Base-by-base conservation (phyloP, 2,113 vertebrate genomes). In the Hypomesus transpacificus region DNA sequence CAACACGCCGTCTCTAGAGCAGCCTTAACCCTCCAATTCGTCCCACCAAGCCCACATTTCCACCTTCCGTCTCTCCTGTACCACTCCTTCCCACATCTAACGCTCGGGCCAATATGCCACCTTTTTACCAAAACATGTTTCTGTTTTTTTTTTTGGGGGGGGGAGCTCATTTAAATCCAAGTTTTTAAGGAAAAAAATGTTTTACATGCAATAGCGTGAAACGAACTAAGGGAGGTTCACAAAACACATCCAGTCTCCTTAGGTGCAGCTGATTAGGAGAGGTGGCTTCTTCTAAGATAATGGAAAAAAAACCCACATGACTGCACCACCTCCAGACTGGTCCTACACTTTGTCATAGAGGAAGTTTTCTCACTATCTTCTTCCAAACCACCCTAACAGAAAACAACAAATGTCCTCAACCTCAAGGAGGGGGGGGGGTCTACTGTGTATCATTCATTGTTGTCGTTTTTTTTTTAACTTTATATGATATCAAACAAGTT, bases 1-100 rank as follows among this genome's bases (percentile, higher is more conserved):
- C 83, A 99, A 99, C 90, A 98, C 95, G 77, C 94, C 95, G 17
- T 95, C 94, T 75, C 93, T 99, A 54, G 97, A 99, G 86, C 93
- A 89, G 77, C 94, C 96, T 50, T 93, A 91, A 76, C 77, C 65
- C 71, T 46, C 13, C 64, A 71, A 46, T 4, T 67, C 34, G 1
- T n/a, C 31, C 24, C 26, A 34, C 24, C 75, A 3, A 73, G 59
- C 20, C 16, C 17, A 63, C 22, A 53, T 20, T 26, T 39, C 17
- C 74, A 1, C 68, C 68, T 22, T 60, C 66, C 50, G 34, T 62
- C 60, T 8, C 68, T 59, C 54, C 24, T 71, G 60, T 62, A 4
- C 68, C 70, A 28, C 21, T 70, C 91, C 58, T 52, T 17, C 50
- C 31, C 24, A 16, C 61, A 3, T 20, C 73, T 76, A 50, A 76